Conservation (phyloP, 1,140 invertebrate species). For the Periplaneta americana region DNA sequence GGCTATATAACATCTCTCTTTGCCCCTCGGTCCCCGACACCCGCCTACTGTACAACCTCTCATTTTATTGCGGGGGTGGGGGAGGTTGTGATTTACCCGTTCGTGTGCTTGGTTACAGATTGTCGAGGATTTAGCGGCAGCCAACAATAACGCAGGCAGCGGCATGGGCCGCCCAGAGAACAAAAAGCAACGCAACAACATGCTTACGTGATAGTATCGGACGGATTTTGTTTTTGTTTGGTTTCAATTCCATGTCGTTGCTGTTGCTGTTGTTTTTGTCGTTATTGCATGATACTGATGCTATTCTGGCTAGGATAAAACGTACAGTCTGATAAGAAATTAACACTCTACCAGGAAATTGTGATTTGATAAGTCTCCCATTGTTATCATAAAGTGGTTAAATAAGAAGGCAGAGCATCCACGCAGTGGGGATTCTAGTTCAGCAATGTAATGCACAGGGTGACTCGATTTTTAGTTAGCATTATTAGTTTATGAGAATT, state of each 20-base stretch:
- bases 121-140: not conserved
- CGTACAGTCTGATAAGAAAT: not conserved
- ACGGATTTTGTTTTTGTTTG: not conserved
- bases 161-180: not conserved
- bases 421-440: too few relatives aligned
- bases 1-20: too few relatives aligned
- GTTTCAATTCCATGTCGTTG: not conserved
- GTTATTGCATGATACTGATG: not conserved
- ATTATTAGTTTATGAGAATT: too few relatives aligned
- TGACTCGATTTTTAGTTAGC: too few relatives aligned
- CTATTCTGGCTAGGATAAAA: not conserved
- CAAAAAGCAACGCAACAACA: not conserved
- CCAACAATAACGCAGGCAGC: not conserved
- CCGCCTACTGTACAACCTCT: not conserved
- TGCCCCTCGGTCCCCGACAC: too few relatives aligned
- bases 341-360: too few relatives aligned
- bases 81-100: too few relatives aligned
- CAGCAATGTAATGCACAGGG: too few relatives aligned
- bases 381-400: too few relatives aligned
- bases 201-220: not conserved
- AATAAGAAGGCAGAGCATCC: too few relatives aligned
- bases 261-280: not conserved
- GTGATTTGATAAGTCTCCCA: too few relatives aligned
- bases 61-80: not conserved
- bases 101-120: not conserved